Base-by-base conservation (phyloP, 1,140 invertebrate species). In the Zaprionus lachaisei region DNA sequence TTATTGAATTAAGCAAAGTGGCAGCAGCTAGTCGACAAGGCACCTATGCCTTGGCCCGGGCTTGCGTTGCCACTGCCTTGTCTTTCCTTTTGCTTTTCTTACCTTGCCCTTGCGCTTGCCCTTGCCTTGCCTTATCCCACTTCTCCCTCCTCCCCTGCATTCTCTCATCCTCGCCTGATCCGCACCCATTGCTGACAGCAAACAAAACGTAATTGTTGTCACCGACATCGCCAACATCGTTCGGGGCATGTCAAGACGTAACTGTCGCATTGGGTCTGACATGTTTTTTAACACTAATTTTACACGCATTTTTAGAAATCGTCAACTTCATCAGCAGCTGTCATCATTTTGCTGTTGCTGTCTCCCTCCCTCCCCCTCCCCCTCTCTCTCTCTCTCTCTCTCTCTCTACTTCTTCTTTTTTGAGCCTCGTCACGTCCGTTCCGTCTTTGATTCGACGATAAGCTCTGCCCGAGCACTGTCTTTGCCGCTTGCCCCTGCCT, bases 261-360 rank as follows among this genome's bases (percentile, higher is more conserved):
- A 89, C 86, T 90, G 85, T 90, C 85, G 72, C 71, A 85, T 90
- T 87, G 84, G 57, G 81, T 90, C 80, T 90, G 85, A 90, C 85
- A 90, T 90, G 85, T 90, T 90, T 90, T 85, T 90, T 82, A 90
- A 90, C 85, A 90, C 85, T 85, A 85, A 90, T 90, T 90, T 90
- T 90, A 90, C 85, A 90, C 84, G 85, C 85, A 90, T 90, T 85
- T 90, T 90, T 90, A 90, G 85, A 90, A 91, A 90, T 90, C 85
- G 85, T 90, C 85, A 90, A 85, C 85, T 89, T 90, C 84, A 90
- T 89, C 84, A 89, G 66, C 84, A 81, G 85, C 84, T 90, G 84
- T 90, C 85, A 89, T 84, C 84, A 82, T 85, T 89, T 80, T 82
- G 38, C 38, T 15, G 38, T 44, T 17, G n/a, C 41, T 17, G 7